Conservation (phyloP, 2,888 invertebrate genomes). For the Mylabris sibirica region DNA sequence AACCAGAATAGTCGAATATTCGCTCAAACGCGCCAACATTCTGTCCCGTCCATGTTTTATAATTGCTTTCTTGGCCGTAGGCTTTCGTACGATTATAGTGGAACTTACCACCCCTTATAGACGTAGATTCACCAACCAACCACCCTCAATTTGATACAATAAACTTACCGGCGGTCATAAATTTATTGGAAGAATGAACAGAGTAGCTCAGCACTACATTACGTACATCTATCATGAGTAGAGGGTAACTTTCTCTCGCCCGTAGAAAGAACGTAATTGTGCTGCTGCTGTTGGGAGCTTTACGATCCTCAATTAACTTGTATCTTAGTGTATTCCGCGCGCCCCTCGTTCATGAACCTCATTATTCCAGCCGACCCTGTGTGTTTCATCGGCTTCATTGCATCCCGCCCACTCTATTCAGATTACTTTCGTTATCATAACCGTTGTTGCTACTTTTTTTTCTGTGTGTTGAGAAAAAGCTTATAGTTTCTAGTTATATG, state of each 20-base stretch:
- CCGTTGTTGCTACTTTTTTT: conserved; percentile 10
- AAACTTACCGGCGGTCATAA: conserved; percentile 42
- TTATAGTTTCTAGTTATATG: neutral
- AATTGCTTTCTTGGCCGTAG: conserved; percentile 58
- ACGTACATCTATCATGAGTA: conserved; percentile 50
- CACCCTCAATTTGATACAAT: conserved; percentile 2
- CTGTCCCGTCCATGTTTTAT: conserved; percentile 55
- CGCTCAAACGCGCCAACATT: conserved; percentile 51
- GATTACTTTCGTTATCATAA: conserved; percentile 24
- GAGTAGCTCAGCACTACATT: conserved; percentile 38
- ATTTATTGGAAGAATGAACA: conserved; percentile 52
- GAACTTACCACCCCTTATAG: neutral
- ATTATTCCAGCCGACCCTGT: conserved; percentile 44
- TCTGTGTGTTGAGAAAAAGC: neutral
- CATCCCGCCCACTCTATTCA: conserved; percentile 29
- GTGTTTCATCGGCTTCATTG: conserved; percentile 41
- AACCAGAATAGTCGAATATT: conserved; percentile 46
- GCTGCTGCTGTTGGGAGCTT: conserved; percentile 47
- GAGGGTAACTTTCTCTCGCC: conserved; percentile 48
- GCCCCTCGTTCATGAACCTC: conserved; percentile 47
- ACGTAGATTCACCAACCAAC: neutral
- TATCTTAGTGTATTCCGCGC: conserved; percentile 49
- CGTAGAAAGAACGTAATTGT: conserved; percentile 56
- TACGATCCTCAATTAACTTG: conserved; percentile 53
- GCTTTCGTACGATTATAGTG: conserved; percentile 36